These are phyloP conservation scores for Torymus texanus DNA, from an alignment of 2,888 invertebrate genomes.

Conservation along the genomic window DNA sequence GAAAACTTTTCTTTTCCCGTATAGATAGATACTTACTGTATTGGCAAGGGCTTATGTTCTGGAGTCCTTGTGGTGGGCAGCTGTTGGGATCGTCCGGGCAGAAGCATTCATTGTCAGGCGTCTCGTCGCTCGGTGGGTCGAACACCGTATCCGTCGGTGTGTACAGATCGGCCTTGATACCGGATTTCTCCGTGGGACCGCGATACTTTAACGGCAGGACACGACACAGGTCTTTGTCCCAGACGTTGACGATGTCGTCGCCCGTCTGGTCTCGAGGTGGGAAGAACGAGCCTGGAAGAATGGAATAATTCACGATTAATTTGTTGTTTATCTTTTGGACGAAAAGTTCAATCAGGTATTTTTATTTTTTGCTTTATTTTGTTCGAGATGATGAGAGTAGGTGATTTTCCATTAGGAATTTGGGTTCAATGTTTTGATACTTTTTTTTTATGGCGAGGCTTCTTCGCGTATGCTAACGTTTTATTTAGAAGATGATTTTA, in stretches of 20 bases:
- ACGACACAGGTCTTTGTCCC: conserved; percentile 91
- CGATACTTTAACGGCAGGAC: conserved; percentile 85
- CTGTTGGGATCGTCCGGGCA: conserved; percentile 81
- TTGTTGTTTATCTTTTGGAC: no score
- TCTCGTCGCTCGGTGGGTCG: conserved; percentile 75
- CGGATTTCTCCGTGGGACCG: conserved; percentile 82
- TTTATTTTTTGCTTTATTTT: no score
- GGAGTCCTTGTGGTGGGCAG: conserved; percentile 85
- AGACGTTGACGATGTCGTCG: conserved; percentile 83
- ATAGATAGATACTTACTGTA: conserved; percentile 79
- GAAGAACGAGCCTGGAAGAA: conserved; percentile 84
- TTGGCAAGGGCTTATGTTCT: conserved; percentile 92
- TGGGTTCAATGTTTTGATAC: no score
- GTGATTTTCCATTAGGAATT: no score
- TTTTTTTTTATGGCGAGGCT: no score
- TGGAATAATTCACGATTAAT: no score
- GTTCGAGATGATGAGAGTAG: no score
- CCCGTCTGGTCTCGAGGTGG: conserved; percentile 81
- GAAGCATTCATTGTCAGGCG: conserved; percentile 83
- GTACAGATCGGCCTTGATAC: conserved; percentile 84
- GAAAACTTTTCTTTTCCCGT: no score
- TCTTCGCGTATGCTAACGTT: no score
- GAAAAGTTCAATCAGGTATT: no score
- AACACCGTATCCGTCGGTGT: conserved; percentile 84
- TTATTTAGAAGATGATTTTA: no score